Conservation (phyloP, 2,113 vertebrate genomes). For the Merops nubicus region DNA sequence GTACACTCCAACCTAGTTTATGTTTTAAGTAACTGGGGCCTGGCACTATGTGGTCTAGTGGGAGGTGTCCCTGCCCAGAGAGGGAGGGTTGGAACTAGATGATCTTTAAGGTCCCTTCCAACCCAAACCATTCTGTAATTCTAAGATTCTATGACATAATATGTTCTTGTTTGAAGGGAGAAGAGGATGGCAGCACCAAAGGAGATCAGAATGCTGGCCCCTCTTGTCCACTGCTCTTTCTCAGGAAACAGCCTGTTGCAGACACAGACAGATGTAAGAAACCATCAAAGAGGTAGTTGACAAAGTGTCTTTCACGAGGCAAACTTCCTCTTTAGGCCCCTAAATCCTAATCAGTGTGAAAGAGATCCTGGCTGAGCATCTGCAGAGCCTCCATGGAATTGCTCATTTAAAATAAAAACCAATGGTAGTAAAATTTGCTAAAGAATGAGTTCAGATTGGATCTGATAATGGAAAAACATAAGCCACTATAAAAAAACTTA, state of each 20-base stretch:
- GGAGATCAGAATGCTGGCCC: not conserved
- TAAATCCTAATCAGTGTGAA: not conserved
- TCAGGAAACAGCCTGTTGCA: not conserved
- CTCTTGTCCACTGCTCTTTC: not conserved
- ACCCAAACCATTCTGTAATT: too few species aligned
- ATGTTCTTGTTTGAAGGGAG: not conserved
- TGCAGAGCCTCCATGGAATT: not conserved
- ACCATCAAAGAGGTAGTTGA: not conserved
- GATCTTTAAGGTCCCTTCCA: too few species aligned
- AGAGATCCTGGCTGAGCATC: not conserved
- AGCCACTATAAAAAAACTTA: constrained; percentile 27
- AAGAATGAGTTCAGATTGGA: constrained; percentile 40
- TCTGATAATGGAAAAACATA: constrained; percentile 39
- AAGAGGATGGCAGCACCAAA: not conserved
- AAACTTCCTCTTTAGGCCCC: not conserved
- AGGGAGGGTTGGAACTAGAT: too few species aligned
- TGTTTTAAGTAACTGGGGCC: too few species aligned
- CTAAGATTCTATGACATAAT: too few species aligned
- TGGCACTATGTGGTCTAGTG: too few species aligned
- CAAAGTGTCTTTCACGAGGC: not conserved
- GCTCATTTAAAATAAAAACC: constrained; percentile 26
- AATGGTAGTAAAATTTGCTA: not conserved
- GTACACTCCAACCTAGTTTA: too few species aligned
- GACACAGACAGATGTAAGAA: not conserved
- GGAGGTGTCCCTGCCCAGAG: too few species aligned